These are phyloP conservation scores for Dicrurus megarhynchus DNA, from an alignment of 2,113 vertebrate genomes.

Conservation along the genomic window DNA sequence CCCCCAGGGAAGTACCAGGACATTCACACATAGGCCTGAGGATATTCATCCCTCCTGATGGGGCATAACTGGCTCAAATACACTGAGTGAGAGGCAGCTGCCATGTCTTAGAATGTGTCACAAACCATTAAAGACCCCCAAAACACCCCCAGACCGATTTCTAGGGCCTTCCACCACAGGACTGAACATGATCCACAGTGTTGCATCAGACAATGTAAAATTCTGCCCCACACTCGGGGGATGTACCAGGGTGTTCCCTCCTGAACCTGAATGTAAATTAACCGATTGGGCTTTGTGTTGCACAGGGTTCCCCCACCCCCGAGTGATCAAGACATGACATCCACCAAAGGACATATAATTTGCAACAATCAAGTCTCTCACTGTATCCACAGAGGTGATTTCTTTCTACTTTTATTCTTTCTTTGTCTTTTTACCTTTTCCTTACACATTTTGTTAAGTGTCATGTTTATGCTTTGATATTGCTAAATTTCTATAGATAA, in stretches of 20 bases:
- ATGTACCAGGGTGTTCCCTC: rapidly evolving
- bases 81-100: background rate
- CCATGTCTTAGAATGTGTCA: background rate
- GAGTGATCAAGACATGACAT: rapidly evolving
- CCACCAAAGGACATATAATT: background rate
- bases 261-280: background rate
- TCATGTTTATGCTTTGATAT: background rate
- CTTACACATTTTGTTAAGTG: background rate
- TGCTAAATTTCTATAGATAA: background rate
- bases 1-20: background rate
- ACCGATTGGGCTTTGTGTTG: background rate
- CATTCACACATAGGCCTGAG: rapidly evolving
- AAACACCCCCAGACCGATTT: background rate
- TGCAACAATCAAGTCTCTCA: background rate
- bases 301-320: background rate
- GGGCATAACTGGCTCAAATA: background rate
- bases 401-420: background rate
- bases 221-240: rapidly evolving
- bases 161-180: background rate
- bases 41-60: too few relatives aligned
- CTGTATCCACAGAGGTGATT: background rate
- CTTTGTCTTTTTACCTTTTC: background rate
- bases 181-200: background rate
- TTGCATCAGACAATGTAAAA: background rate
- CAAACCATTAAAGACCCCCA: background rate